Evolutionary conservation across 2,888 invertebrate species (phyloP), one percentile per base, ranked within the genome.

Genomic region (Drosophila acutilabella): DNA sequence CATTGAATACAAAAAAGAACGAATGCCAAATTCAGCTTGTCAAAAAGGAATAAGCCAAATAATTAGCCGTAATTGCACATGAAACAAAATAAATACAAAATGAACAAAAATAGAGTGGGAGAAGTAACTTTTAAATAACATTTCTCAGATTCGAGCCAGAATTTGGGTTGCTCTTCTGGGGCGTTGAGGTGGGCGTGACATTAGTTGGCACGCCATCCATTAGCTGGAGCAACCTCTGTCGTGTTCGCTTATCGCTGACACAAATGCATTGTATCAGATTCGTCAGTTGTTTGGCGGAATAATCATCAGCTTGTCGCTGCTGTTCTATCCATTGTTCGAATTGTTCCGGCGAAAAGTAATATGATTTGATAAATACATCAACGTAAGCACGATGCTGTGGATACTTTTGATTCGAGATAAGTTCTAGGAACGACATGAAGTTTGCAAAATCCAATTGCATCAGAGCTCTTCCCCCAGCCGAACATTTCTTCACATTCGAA

Each of bases 371-470:
- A 90, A 98, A 99, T 59, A 95, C 94, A 92, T 99, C 99, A 0
- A 99, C 98, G 88, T 97, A 97, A 60, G 97, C 96, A 74, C 96
- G 95, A 88, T 97, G 96, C 0, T 98, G 98, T 14, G 98, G 94
- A 2, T 98, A 98, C 89, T 96, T 95, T 7, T 98, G 91, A 0
- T 95, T 95, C 0, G 98, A 96, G 59, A 98, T 95, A 88, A 96
- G 95, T 92, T 99, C 98, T 56, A 98, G 93, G 91, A 98, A 98
- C 20, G 97, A 95, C 78, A 98, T 94, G 71, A 99, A 95, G 91
- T 99, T 99, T 7, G 98, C 97, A 89, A 98, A 99, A 93, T 99
- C 99, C 20, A 99, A 93, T 90, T 99, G 99, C 99, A 99, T 99
- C 10, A 99, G 93, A 0, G 98, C 99, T 41, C 99, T 93, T 0